Base-by-base conservation (phyloP, 1,140 invertebrate genomes). In the Trichonephila clavata region DNA sequence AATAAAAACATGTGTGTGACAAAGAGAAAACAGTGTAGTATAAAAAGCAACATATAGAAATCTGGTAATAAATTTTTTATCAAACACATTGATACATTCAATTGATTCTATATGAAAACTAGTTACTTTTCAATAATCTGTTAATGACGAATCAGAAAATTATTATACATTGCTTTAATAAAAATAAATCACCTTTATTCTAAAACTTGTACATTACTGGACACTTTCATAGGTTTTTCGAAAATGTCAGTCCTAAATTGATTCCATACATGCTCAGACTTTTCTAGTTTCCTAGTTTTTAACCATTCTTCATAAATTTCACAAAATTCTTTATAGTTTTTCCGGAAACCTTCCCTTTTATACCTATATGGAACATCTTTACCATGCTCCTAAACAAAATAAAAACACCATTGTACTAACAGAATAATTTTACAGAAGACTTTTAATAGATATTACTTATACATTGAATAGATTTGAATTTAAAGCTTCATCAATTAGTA, bases 281-380 rank as follows among this genome's bases (percentile, higher is more conserved):
- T 87, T 32, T 93, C 83, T 4, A 86, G 43, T 60, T 93, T 59
- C 68, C 39, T 87, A 20, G 21, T 24, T 21, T 71, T 65, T 8
- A 93, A 20, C 91, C 91, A 93, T 2, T 86, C 27, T 60, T 86
- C 84, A 80, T 93, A 93, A 32, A 43, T 43, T 81, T 59, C 6
- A 24, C 91, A 87, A n/a, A 93, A 93, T 20, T 77, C 84, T 60
- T 93, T 71, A 39, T 77, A 93, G 8, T 50, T 63, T 27, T 93
- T 61, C 5, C 13, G 2, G 57, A 86, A 93, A 2, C 32, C 57
- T 61, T 93, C 65, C 68, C 16, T 71, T 60, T 71, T 57, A 60
- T 68, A 93, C 32, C 68, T n/a, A 57, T 20, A 8, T 20, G n/a
- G n/a, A 71, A 87, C 65, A 2, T 71, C 32, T 14, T 87, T 71